phyloP scores from a whole-genome alignment of 2,888 invertebrate genomes.

The Rhimphoctona megacephalus region DNA sequence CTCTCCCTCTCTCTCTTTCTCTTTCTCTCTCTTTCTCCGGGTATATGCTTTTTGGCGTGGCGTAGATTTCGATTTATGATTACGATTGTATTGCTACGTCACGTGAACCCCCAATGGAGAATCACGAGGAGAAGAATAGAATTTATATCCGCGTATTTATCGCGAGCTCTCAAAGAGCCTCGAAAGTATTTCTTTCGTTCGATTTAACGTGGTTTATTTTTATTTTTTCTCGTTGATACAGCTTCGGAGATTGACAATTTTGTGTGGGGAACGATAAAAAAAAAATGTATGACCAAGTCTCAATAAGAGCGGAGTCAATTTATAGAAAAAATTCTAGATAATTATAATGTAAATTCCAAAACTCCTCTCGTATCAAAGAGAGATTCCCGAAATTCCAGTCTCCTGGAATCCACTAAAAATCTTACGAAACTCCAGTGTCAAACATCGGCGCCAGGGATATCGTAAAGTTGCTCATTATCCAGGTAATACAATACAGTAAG shows the following conservation, averaged over 20 bases:
- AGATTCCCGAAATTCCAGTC: neutral
- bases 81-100: constrained; percentile 40
- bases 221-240: neutral
- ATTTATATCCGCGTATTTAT: constrained; percentile 8
- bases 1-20: neutral
- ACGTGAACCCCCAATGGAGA: constrained; percentile 40
- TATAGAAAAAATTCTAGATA: neutral
- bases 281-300: neutral
- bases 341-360: neutral
- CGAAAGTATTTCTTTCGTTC: neutral
- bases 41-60: constrained; percentile 4
- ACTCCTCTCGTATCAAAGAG: neutral
- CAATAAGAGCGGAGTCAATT: neutral
- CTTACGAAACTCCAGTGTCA: neutral
- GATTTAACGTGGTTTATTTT: neutral
- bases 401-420: neutral
- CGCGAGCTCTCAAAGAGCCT: neutral
- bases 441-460: constrained; percentile 2
- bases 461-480: constrained; percentile 9
- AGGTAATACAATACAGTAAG: neutral
- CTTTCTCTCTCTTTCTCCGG: neutral
- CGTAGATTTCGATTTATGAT: constrained; percentile 53
- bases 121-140: constrained; percentile 21
- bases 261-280: no score
- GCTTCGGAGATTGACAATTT: no score